Percentiles rank a stretch among this genome's conserved stretches.
These are phyloP conservation scores for Protonemura montana DNA, from an alignment of 2,888 invertebrate species.

Conservation along the genomic window DNA sequence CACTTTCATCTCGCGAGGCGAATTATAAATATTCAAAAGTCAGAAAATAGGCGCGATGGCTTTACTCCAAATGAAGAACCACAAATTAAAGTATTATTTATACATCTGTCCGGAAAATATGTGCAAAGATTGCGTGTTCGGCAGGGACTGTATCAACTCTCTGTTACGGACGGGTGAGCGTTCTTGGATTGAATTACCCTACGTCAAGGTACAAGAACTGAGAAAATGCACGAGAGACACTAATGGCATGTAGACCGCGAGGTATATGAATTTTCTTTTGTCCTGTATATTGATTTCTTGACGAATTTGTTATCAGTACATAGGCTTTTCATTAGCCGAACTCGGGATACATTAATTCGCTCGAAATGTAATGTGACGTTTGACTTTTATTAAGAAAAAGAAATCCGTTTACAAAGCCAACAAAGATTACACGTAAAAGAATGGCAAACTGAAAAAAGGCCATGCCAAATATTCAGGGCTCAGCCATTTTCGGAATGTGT, in stretches of 20 bases:
- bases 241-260: too few relatives aligned
- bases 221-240: too few relatives aligned
- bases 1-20: neutral
- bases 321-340: neutral
- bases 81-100: neutral
- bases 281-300: too few relatives aligned
- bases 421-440: neutral
- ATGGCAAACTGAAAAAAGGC: neutral
- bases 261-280: too few relatives aligned
- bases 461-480: neutral
- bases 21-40: neutral
- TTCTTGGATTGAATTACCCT: too few relatives aligned
- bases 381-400: neutral
- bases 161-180: neutral
- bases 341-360: neutral
- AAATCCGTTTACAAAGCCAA: neutral
- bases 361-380: neutral
- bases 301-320: too few relatives aligned
- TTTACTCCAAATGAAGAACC: neutral
- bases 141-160: neutral
- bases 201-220: too few relatives aligned
- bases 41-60: neutral
- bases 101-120: neutral
- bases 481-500: neutral
- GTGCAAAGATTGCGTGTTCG: neutral